These are phyloP conservation scores for Microctenopoma steveboyesi DNA, from an alignment of 2,797 vertebrate species.

Conservation along the genomic window DNA sequence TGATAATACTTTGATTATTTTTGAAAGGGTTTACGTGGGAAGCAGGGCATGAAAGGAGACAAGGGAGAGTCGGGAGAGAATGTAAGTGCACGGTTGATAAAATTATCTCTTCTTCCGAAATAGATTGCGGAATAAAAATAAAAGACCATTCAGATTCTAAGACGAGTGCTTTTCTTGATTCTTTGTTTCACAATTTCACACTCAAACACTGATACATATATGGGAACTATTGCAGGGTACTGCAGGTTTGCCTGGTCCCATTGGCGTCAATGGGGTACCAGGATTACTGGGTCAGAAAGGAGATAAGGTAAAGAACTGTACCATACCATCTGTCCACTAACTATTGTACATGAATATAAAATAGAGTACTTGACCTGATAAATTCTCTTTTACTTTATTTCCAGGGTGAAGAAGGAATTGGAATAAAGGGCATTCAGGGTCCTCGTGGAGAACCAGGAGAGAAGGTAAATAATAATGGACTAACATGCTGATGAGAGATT, in stretches of 20 bases:
- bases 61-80: conserved; percentile 83
- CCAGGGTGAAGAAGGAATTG: conserved; percentile 86
- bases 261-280: conserved; percentile 86
- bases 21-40: conserved; percentile 89
- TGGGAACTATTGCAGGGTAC: conserved; percentile 79
- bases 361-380: not conserved
- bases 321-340: not conserved
- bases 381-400: conserved; percentile 34
- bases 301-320: conserved; percentile 80
- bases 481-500: no score
- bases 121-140: not conserved
- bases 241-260: conserved; percentile 87
- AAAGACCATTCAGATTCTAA: conserved; percentile 13
- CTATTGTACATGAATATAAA: not conserved
- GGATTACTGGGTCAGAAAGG: conserved; percentile 86
- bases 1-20: conserved; percentile 41
- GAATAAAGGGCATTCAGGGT: conserved; percentile 83
- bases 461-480: conserved; percentile 78
- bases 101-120: conserved; percentile 20
- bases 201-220: conserved; percentile 8
- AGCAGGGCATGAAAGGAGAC: conserved; percentile 86
- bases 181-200: conserved; percentile 1
- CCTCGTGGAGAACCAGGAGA: conserved; percentile 81
- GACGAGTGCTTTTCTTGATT: not conserved
- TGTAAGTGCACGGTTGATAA: conserved; percentile 78